These are phyloP conservation scores for Eledona agricola DNA, from an alignment of 2,888 invertebrate genomes.

Conservation along the genomic window DNA sequence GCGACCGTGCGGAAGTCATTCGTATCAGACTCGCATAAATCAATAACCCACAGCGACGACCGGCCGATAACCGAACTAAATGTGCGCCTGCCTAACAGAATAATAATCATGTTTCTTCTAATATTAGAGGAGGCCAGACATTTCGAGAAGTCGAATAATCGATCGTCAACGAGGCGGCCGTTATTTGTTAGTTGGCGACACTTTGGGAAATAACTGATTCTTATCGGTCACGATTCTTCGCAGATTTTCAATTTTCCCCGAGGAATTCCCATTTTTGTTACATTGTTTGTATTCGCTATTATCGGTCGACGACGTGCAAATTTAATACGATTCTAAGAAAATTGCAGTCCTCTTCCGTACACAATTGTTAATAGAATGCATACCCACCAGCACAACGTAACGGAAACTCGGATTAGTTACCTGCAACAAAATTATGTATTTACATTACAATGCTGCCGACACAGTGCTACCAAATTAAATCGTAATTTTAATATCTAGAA, in stretches of 20 bases:
- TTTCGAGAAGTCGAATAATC: slow-evolving; percentile 42
- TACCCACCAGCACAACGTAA: slow-evolving; percentile 13
- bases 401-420: slow-evolving; percentile 10
- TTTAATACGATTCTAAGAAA: slow-evolving; percentile 33
- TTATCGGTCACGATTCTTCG: slow-evolving; percentile 51
- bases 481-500: too few species aligned
- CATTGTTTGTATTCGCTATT: slow-evolving; percentile 31
- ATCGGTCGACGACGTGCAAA: slow-evolving; percentile 28
- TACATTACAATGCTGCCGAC: too few species aligned
- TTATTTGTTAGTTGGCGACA: slow-evolving; percentile 48
- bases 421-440: slow-evolving; percentile 19
- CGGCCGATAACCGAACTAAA: slow-evolving; percentile 51
- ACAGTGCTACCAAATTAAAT: too few species aligned
- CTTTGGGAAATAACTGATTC: slow-evolving; percentile 53
- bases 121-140: slow-evolving; percentile 39
- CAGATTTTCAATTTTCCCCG: slow-evolving; percentile 51
- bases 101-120: slow-evolving; percentile 52
- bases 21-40: slow-evolving; percentile 50
- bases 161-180: slow-evolving; percentile 39
- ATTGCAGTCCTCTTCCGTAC: neutral
- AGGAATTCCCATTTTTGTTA: slow-evolving; percentile 35
- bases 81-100: slow-evolving; percentile 52
- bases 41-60: slow-evolving; percentile 49
- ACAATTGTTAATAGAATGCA: slow-evolving; percentile 3
- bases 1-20: slow-evolving; percentile 48